A percentile compares a stretch with the other conserved stretches of the same genome.
Conservation (phyloP, 1,140 invertebrate genomes). For the Drosophila santomea region DNA sequence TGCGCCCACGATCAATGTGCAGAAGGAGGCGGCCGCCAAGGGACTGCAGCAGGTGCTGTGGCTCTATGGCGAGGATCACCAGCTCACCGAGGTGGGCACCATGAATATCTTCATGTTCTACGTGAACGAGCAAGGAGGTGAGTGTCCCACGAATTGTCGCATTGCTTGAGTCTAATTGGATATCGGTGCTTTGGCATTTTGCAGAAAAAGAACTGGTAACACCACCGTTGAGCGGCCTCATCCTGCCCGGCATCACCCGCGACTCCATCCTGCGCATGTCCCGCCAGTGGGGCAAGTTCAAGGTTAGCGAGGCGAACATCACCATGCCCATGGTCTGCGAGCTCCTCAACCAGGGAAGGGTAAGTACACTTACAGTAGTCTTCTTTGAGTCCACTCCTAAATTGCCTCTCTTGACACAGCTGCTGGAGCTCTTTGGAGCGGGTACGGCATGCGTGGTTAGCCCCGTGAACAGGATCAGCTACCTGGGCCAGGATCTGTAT, state of each 20-base stretch:
- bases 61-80: constrained; percentile 97
- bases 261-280: constrained; percentile 93
- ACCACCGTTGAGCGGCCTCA: constrained; percentile 95
- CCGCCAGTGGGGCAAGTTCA: constrained; percentile 94
- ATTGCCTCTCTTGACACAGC: constrained; percentile 85
- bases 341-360: constrained; percentile 92
- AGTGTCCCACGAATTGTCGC: constrained; percentile 6
- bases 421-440: constrained; percentile 97
- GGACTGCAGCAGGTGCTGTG: constrained; percentile 98
- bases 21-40: constrained; percentile 90
- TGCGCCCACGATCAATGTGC: constrained; percentile 93
- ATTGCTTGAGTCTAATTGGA: neutral
- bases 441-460: constrained; percentile 97
- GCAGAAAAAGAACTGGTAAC: constrained; percentile 96
- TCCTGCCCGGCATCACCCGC: constrained; percentile 97
- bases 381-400: too few relatives aligned
- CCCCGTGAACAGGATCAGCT: constrained; percentile 93
- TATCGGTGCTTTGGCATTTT: constrained; percentile 32
- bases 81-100: constrained; percentile 98
- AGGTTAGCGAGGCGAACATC: constrained; percentile 92
- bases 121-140: constrained; percentile 96
- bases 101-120: constrained; percentile 99
- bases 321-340: constrained; percentile 94
- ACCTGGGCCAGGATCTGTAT: constrained; percentile 87
- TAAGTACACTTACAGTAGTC: constrained; percentile 86